Evolutionary conservation across 2,113 vertebrate species (phyloP), one percentile per base, ranked within the genome.

Genomic region (Monopterus albus): DNA sequence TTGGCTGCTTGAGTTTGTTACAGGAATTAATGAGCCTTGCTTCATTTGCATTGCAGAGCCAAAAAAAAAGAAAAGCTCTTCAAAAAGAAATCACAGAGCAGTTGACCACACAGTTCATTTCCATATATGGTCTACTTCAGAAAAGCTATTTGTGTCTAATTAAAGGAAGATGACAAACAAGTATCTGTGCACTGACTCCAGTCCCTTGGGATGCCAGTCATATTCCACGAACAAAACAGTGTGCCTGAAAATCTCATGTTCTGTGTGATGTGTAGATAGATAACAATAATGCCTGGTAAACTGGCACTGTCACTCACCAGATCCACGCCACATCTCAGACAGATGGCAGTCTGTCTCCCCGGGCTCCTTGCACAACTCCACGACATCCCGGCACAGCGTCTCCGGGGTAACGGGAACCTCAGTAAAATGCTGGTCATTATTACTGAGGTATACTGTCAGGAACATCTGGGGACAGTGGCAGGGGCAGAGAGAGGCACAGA

Each of bases 381-480:
- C 93, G 79, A 99, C 95, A n/a, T 99, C 98, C 25, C 94, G 91
- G 89, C 98, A 98, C 18, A 94, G 84, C 0, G 98, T 99, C 67
- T 99, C 97, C 0, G 96, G 95, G 4, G 97, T 99, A 47, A 99
- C 93, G 0, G 98, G 98, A 40, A 99, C 98, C 92, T 99, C 98
- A 0, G 96, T 98, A 90, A 98, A 99, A 91, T 99, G 97, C 85
- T 98, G 96, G 88, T 99, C 98, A 1, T 95, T 97, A 92, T 98
- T 98, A 89, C 97, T 99, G 91, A 99, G 97, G 92, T 96, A 98
- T 78, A 99, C 97, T 0, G 97, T 99, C 72, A 99, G 93, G 89
- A 99, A 99, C 97, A 99, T 97, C 98, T 99, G 88, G 73, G 18
- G 67, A 72, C 14, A 59, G 31, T 33, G 57, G 28, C 43, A 2